Percentiles rank a stretch among this genome's conserved stretches.
These are phyloP conservation scores for Cephonodes hylas DNA, from an alignment of 2,888 invertebrate species.

Conservation along the genomic window DNA sequence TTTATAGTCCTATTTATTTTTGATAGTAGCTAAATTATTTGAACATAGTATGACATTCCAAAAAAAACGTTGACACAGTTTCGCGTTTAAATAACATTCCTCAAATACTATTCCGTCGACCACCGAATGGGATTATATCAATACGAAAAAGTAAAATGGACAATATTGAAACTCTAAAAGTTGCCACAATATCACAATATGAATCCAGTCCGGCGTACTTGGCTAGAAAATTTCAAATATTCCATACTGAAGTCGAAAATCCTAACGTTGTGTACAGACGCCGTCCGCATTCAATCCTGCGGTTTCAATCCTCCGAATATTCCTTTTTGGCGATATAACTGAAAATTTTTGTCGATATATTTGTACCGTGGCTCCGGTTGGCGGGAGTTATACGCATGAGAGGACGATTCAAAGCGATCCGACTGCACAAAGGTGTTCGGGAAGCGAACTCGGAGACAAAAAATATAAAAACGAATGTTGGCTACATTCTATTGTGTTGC, in stretches of 20 bases:
- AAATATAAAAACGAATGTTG: slow-evolving; percentile 4
- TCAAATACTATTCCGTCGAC: too few relatives aligned
- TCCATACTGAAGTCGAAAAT: not conserved
- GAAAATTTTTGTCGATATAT: slow-evolving; percentile 5
- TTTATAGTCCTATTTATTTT: too few relatives aligned
- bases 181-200: not conserved
- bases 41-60: too few relatives aligned
- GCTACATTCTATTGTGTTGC: not conserved
- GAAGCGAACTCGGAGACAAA: slow-evolving; percentile 5
- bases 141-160: not conserved
- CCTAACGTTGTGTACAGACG: not conserved
- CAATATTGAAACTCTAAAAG: not conserved
- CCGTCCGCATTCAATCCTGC: not conserved
- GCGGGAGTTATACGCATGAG: slow-evolving; percentile 6
- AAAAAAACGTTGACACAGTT: too few relatives aligned
- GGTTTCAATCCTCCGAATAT: not conserved
- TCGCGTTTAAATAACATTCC: too few relatives aligned
- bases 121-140: not conserved
- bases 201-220: not conserved
- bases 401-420: slow-evolving; percentile 13
- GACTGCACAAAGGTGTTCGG: slow-evolving; percentile 14
- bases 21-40: too few relatives aligned
- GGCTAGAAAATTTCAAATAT: not conserved
- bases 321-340: not conserved
- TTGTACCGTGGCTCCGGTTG: not conserved